These are phyloP conservation scores for Urechis unicinctus DNA, from an alignment of 2,888 invertebrate species.

Conservation along the genomic window DNA sequence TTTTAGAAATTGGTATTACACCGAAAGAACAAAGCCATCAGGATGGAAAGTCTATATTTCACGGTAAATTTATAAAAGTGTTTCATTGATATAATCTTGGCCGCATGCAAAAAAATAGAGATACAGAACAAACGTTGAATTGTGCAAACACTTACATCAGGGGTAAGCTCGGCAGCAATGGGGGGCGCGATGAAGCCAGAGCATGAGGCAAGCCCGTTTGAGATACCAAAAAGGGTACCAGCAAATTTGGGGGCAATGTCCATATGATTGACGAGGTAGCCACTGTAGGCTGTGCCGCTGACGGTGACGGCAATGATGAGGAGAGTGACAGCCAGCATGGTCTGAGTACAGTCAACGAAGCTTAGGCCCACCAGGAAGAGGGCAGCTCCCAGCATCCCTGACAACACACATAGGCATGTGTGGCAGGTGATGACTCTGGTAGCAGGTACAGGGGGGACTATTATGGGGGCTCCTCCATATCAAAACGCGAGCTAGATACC, in stretches of 20 bases:
- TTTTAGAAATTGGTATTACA: no score
- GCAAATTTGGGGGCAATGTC: constrained; percentile 49
- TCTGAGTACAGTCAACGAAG: constrained; percentile 40
- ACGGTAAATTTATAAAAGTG: no score
- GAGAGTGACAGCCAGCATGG: constrained; percentile 34
- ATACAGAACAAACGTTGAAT: not conserved
- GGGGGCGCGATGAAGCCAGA: constrained; percentile 47
- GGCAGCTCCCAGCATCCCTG: constrained; percentile 42
- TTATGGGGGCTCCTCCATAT: not conserved
- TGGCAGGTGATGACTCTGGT: not conserved
- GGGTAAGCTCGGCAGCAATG: constrained; percentile 40
- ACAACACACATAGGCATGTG: not conserved
- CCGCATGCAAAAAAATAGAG: no score
- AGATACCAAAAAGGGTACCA: constrained; percentile 46
- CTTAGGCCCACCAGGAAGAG: constrained; percentile 38
- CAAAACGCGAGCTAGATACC: not conserved
- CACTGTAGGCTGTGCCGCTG: constrained; percentile 42
- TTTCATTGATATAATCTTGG: no score
- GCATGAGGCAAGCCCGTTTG: constrained; percentile 46
- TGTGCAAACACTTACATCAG: constrained; percentile 15
- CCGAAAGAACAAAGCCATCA: no score
- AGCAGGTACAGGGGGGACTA: not conserved
- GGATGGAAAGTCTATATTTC: no score
- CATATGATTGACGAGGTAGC: constrained; percentile 48
- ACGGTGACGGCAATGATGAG: constrained; percentile 38